These are phyloP conservation scores for Tupiocoris notatus DNA, from an alignment of 2,888 invertebrate genomes.

Conservation along the genomic window DNA sequence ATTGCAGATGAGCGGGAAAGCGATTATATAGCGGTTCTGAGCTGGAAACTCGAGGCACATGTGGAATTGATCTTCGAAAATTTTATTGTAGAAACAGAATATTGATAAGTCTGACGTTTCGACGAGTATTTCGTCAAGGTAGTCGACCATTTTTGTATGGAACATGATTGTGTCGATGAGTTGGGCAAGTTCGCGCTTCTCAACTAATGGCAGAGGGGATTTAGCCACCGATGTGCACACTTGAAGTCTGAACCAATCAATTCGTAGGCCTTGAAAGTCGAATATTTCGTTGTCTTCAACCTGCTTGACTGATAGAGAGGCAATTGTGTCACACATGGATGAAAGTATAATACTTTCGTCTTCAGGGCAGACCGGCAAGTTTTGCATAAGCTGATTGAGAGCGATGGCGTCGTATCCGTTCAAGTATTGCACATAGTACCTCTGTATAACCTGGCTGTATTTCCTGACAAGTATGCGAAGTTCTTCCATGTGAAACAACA, in stretches of 20 bases:
- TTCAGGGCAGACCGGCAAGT: slow-evolving; percentile 81
- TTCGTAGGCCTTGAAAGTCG: slow-evolving; percentile 89
- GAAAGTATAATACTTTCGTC: slow-evolving; percentile 93
- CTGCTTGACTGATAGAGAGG: slow-evolving; percentile 84
- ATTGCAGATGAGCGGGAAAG: slow-evolving; percentile 95
- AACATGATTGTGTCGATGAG: slow-evolving; percentile 94
- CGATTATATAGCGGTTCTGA: slow-evolving; percentile 95
- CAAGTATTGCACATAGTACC: slow-evolving; percentile 96
- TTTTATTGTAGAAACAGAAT: slow-evolving; percentile 95
- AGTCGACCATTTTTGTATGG: slow-evolving; percentile 97
- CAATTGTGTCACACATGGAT: slow-evolving; percentile 85
- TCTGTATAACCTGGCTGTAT: slow-evolving; percentile 94
- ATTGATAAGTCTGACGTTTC: slow-evolving; percentile 97
- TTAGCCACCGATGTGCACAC: slow-evolving; percentile 86
- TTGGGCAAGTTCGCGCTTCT: slow-evolving; percentile 82
- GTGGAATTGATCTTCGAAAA: slow-evolving; percentile 97
- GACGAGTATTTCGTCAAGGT: slow-evolving; percentile 91
- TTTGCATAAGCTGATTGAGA: slow-evolving; percentile 79
- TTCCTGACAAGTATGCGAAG: slow-evolving; percentile 87
- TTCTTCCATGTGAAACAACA: slow-evolving; percentile 98
- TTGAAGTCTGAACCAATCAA: slow-evolving; percentile 98
- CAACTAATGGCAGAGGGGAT: slow-evolving; percentile 73
- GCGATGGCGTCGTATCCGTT: slow-evolving; percentile 94
- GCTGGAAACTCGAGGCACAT: slow-evolving; percentile 99
- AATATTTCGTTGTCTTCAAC: slow-evolving; percentile 94